A percentile compares a stretch with the other conserved stretches of the same genome.
phyloP scores from a whole-genome alignment of 2,797 vertebrate species.

The Garrulus glandarius region DNA sequence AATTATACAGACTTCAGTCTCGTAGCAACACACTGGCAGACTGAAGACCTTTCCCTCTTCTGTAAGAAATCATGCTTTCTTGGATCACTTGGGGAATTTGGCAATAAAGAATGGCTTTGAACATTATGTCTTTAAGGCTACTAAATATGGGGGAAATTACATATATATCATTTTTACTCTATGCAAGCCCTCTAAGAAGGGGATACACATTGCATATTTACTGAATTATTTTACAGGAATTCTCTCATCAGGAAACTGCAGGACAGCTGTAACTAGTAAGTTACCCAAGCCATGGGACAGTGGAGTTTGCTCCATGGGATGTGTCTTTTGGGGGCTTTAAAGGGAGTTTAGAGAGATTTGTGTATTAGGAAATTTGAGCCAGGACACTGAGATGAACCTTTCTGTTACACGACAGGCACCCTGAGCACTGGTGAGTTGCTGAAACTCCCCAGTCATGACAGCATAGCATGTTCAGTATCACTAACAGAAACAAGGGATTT shows the following conservation, averaged over 20 bases:
- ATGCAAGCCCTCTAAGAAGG: not conserved
- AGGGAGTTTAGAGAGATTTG: not conserved
- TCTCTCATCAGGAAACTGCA: not conserved
- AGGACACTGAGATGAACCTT: not conserved
- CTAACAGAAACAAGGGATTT: conserved; percentile 30
- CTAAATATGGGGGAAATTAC: not conserved
- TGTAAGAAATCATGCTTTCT: not conserved
- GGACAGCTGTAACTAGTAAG: not conserved
- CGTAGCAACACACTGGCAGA: not conserved
- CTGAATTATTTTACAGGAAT: not conserved
- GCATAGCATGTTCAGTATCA: not conserved
- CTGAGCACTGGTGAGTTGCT: not conserved
- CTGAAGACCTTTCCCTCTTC: not conserved
- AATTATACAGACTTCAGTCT: not conserved
- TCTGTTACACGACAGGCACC: not conserved
- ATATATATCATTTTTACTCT: not conserved
- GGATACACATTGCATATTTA: not conserved
- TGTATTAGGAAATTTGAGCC: conserved; percentile 2
- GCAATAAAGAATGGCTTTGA: conserved; percentile 3
- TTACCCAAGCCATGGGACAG: not conserved
- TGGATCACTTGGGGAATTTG: not conserved
- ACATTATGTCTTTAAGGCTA: not conserved
- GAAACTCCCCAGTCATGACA: conserved; percentile 1
- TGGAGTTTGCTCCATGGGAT: not conserved
- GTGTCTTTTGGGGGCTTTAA: not conserved